Conservation (phyloP, 2,888 invertebrate genomes). For the Acrobasis repandana region DNA sequence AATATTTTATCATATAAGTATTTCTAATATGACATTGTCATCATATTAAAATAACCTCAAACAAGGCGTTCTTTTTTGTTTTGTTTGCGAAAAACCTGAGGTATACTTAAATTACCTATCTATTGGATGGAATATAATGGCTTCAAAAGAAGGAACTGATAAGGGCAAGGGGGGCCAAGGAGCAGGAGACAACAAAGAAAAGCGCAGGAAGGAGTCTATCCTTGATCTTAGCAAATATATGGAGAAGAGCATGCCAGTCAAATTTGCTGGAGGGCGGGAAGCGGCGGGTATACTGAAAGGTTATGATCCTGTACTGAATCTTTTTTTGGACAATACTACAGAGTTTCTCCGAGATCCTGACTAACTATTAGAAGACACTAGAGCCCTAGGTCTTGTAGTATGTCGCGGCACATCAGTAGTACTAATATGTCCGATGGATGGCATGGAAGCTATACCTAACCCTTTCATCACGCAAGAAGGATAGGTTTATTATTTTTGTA, state of each 20-base stretch:
- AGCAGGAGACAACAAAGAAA: constrained; percentile 90
- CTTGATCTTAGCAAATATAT: constrained; percentile 98
- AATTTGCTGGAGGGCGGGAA: constrained; percentile 98
- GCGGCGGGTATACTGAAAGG: constrained; percentile 97
- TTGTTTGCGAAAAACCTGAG: not conserved
- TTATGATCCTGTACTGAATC: constrained; percentile 96
- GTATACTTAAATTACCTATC: not conserved
- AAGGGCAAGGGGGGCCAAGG: constrained; percentile 70
- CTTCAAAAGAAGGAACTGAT: constrained; percentile 72
- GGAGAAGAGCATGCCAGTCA: constrained; percentile 98
- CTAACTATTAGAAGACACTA: constrained; percentile 97
- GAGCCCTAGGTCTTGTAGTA: constrained; percentile 96
- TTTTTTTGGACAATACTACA: constrained; percentile 98
- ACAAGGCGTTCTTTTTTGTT: not conserved
- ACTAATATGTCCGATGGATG: constrained; percentile 98
- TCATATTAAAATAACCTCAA: constrained; percentile 10
- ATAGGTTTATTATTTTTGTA: constrained; percentile 46
- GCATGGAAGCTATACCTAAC: constrained; percentile 99
- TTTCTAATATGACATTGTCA: no score
- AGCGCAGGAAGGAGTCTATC: constrained; percentile 98
- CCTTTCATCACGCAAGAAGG: constrained; percentile 97
- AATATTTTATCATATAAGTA: no score
- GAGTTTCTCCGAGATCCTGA: constrained; percentile 98
- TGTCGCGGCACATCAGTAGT: constrained; percentile 99
- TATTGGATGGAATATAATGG: constrained; percentile 46